A percentile compares a stretch with the other conserved stretches of the same genome.
Evolutionary conservation across 2,113 vertebrate genomes (phyloP).

Genomic region (Cynocephalus volans): DNA sequence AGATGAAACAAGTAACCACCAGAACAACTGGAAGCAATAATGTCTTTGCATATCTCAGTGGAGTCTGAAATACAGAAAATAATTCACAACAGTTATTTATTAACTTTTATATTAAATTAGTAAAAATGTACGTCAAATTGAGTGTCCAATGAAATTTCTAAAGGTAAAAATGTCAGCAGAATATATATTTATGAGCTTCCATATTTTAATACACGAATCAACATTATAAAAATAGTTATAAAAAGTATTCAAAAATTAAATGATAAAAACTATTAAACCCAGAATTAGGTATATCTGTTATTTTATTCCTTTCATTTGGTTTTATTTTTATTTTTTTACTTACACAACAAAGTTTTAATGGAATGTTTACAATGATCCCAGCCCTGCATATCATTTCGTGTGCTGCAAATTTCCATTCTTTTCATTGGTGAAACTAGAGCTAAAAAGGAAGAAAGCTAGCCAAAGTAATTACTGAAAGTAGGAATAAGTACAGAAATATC

Average conservation of each 20-base stretch:
- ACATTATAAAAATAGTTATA: conserved; percentile 37
- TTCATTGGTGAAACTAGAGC: background rate
- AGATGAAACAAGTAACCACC: conserved; percentile 91
- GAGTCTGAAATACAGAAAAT: conserved; percentile 92
- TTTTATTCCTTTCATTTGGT: background rate
- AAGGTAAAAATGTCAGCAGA: conserved; percentile 24
- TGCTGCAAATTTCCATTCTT: background rate
- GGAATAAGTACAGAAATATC: background rate
- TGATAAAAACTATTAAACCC: background rate
- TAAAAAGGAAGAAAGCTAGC: background rate
- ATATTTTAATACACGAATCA: conserved; percentile 16
- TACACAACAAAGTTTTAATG: conserved; percentile 11
- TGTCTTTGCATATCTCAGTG: conserved; percentile 94
- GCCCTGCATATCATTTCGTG: background rate
- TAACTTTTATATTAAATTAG: conserved; percentile 34
- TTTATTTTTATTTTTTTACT: background rate
- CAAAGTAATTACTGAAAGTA: background rate
- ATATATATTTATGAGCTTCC: background rate
- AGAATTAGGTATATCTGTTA: background rate
- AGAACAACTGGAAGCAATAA: conserved; percentile 94
- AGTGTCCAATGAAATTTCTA: background rate
- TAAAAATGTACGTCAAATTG: conserved; percentile 19
- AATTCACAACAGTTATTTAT: conserved; percentile 64
- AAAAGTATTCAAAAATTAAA: background rate
- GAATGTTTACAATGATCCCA: background rate